These are phyloP conservation scores for Corapipo altera DNA, from an alignment of 2,113 vertebrate genomes.

Conservation along the genomic window DNA sequence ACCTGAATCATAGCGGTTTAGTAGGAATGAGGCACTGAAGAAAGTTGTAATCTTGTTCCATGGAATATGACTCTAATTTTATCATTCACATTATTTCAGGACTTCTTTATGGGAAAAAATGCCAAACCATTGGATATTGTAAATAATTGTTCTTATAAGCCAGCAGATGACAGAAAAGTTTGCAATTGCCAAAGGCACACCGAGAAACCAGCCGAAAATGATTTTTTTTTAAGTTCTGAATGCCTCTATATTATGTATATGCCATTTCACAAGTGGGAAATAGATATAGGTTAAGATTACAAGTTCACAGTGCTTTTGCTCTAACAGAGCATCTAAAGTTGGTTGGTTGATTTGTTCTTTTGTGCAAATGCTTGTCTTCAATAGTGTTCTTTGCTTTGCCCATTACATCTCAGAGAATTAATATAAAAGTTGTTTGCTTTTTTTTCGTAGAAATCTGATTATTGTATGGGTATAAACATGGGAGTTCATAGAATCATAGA, in stretches of 20 bases:
- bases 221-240: background rate
- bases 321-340: background rate
- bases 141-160: background rate
- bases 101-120: background rate
- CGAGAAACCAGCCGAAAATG: background rate
- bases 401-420: background rate
- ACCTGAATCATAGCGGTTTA: background rate
- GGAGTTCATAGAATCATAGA: background rate
- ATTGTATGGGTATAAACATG: background rate
- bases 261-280: background rate
- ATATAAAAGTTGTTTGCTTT: background rate
- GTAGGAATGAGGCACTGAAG: background rate
- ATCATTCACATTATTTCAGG: accelerated
- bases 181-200: background rate
- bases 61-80: background rate
- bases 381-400: background rate
- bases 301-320: background rate
- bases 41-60: background rate
- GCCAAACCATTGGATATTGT: background rate
- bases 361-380: background rate
- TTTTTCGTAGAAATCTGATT: background rate
- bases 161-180: background rate
- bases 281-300: background rate
- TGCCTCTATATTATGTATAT: background rate
- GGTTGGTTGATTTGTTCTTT: background rate